Percentiles rank a stretch among this genome's conserved stretches.
These are phyloP conservation scores for Colaptes auratus DNA, from an alignment of 2,113 vertebrate species.

Conservation along the genomic window DNA sequence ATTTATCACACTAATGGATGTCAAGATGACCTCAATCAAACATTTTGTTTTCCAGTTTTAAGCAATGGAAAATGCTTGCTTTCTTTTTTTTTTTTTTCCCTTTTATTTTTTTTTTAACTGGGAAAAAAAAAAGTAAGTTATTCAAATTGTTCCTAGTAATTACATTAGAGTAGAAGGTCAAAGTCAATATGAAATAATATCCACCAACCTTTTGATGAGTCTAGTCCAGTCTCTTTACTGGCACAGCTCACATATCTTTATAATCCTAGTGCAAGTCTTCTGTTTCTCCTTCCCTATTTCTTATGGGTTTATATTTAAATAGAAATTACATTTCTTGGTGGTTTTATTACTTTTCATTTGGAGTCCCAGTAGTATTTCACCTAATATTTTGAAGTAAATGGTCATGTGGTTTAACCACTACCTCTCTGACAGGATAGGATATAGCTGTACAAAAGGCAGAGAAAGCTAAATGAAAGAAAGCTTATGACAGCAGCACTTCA, in stretches of 20 bases:
- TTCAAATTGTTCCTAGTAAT: constrained; percentile 87
- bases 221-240: constrained; percentile 35
- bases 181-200: constrained; percentile 66
- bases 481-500: not conserved
- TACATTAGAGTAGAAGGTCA: constrained; percentile 84
- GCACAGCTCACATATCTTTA: constrained; percentile 44
- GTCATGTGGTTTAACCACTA: not conserved
- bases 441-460: not conserved
- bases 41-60: constrained; percentile 81
- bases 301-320: not conserved
- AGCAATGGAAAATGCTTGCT: constrained; percentile 67
- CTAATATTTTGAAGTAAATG: not conserved
- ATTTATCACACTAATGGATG: constrained; percentile 84
- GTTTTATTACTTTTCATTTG: not conserved
- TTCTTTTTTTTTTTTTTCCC: constrained; percentile 1
- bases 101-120: not conserved
- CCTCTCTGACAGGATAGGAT: not conserved
- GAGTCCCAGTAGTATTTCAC: not conserved
- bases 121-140: constrained; percentile 78
- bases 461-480: not conserved
- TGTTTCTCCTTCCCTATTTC: not conserved
- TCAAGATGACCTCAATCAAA: constrained; percentile 89
- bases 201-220: constrained; percentile 61
- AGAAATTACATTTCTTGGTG: not conserved
- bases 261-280: not conserved